Evolutionary conservation across 2,113 vertebrate species (phyloP).

Genomic region (Theristicus caerulescens): DNA sequence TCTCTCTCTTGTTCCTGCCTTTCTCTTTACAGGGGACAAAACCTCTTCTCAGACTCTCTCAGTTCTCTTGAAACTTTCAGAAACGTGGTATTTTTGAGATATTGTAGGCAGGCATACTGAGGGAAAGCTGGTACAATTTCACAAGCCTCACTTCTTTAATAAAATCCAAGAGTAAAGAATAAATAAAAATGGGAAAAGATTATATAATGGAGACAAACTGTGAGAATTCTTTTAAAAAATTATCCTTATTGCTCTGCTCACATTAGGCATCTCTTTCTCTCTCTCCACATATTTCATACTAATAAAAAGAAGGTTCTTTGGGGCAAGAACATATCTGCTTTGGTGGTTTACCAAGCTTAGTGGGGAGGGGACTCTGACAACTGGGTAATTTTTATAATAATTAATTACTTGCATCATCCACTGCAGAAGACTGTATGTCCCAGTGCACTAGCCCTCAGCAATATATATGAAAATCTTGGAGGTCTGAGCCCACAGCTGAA

Average conservation of each 20-base stretch:
- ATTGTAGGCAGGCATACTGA: background rate
- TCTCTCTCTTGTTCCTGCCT: background rate
- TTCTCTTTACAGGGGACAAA: background rate
- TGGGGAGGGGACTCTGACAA: background rate
- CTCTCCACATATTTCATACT: background rate
- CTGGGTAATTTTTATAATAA: background rate
- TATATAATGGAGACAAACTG: background rate
- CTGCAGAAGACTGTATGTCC: background rate
- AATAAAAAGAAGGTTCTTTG: background rate
- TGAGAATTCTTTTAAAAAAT: background rate
- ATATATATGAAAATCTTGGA: background rate
- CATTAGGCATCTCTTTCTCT: background rate
- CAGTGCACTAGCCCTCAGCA: background rate
- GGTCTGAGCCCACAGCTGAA: background rate
- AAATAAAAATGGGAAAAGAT: background rate
- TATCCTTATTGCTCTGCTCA: background rate
- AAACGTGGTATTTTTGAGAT: background rate
- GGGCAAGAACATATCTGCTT: background rate
- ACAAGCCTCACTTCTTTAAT: background rate
- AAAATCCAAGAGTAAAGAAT: background rate
- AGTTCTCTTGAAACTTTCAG: background rate
- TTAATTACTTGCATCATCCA: slow-evolving; percentile 5
- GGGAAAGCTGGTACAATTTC: background rate
- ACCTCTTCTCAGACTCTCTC: background rate
- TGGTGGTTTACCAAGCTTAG: background rate